Conservation (phyloP, 2,797 vertebrate genomes). For the Spea hammondii region DNA sequence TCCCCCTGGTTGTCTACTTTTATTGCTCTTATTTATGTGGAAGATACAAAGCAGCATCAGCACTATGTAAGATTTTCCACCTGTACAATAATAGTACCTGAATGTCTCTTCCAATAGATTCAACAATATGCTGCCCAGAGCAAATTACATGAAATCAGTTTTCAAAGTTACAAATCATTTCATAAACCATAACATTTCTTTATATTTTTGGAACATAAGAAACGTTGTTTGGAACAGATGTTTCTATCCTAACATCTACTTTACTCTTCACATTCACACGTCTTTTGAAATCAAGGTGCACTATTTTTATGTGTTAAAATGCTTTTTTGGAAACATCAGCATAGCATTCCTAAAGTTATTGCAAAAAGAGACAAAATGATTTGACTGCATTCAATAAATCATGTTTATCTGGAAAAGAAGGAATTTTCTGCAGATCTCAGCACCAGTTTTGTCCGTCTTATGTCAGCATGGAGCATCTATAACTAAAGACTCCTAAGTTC, state of each 20-base stretch:
- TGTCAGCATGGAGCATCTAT: too few species aligned
- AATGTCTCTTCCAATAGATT: neutral
- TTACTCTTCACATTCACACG: neutral
- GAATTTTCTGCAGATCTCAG: too few species aligned
- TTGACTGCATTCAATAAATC: too few species aligned
- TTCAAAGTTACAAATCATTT: neutral
- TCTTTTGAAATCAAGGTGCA: constrained; percentile 2
- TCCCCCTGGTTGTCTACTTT: neutral
- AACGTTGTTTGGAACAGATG: neutral
- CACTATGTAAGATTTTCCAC: neutral
- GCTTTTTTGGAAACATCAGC: neutral
- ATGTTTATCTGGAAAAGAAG: too few species aligned
- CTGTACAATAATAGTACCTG: neutral
- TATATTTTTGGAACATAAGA: neutral
- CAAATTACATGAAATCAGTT: constrained; percentile 2
- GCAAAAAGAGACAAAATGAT: neutral
- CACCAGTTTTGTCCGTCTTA: too few species aligned
- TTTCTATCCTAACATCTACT: constrained; percentile 1
- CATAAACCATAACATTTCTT: neutral
- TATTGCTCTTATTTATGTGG: neutral
- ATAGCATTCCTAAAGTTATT: constrained; percentile 7
- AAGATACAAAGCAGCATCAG: neutral
- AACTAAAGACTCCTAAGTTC: too few species aligned
- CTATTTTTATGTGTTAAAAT: neutral
- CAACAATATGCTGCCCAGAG: neutral